A percentile compares a stretch with the other conserved stretches of the same genome.
Evolutionary conservation across 1,140 invertebrate species (phyloP).

Genomic region (Trypoxylus dichotomus): DNA sequence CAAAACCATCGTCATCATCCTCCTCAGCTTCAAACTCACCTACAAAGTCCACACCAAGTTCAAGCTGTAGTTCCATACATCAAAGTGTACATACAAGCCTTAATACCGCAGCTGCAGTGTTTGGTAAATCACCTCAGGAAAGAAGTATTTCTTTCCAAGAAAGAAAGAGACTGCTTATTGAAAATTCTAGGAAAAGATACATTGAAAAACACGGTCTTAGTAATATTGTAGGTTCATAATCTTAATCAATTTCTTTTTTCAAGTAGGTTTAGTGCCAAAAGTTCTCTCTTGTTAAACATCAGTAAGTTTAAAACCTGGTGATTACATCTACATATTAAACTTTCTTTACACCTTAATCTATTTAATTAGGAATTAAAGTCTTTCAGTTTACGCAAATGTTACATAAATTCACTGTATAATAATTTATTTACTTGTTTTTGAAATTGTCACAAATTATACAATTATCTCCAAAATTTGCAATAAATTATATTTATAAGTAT

Average conservation of each 20-base stretch:
- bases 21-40: constrained; percentile 32
- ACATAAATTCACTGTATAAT: background rate
- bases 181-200: constrained; percentile 73
- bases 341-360: constrained; percentile 1
- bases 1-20: constrained; percentile 41
- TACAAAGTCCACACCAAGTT: constrained; percentile 33
- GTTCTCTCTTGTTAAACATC: background rate
- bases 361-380: constrained; percentile 11
- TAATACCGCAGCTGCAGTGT: constrained; percentile 56
- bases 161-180: constrained; percentile 76
- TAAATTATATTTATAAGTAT: constrained; percentile 25
- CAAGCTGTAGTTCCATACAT: background rate
- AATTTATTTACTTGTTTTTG: background rate
- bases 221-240: constrained; percentile 42
- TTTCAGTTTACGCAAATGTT: background rate
- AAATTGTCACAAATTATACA: constrained; percentile 2
- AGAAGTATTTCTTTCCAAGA: constrained; percentile 73
- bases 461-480: constrained; percentile 1
- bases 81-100: constrained; percentile 37
- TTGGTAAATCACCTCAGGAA: constrained; percentile 66
- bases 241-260: background rate
- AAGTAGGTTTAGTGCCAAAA: constrained; percentile 31
- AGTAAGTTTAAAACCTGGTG: background rate
- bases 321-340: background rate
- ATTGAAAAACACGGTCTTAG: constrained; percentile 74